Evolutionary conservation across 2,888 invertebrate genomes (phyloP).

Genomic region (Eurois occulta): DNA sequence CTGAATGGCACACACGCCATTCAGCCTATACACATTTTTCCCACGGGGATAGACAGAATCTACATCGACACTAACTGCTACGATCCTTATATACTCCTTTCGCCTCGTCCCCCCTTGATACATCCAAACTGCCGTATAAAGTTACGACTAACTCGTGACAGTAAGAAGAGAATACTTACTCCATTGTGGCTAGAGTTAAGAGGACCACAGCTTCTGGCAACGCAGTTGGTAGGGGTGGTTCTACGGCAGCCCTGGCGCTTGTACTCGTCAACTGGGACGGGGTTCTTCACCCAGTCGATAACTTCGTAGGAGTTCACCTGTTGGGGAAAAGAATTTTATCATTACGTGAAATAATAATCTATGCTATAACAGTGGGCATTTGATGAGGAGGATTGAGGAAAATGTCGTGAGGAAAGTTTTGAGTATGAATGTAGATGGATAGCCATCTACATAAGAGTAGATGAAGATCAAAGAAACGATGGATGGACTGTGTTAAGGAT

Average conservation of each 20-base stretch:
- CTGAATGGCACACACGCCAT: too few species aligned
- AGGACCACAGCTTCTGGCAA: slow-evolving; percentile 69
- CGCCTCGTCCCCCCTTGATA: too few species aligned
- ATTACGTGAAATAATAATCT: background rate
- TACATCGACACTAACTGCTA: too few species aligned
- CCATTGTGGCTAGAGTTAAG: slow-evolving; percentile 67
- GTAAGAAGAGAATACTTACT: slow-evolving; percentile 61
- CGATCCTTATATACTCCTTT: too few species aligned
- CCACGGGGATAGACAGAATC: too few species aligned
- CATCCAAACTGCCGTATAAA: too few species aligned
- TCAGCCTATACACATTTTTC: too few species aligned
- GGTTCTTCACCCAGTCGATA: slow-evolving; percentile 89
- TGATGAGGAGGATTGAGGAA: background rate
- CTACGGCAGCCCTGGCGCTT: slow-evolving; percentile 64
- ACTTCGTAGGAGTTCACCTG: slow-evolving; percentile 85
- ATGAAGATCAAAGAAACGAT: too few species aligned
- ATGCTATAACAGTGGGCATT: background rate
- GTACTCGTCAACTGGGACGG: slow-evolving; percentile 81
- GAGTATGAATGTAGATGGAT: background rate
- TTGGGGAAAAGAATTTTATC: slow-evolving; percentile 14
- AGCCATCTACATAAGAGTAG: too few species aligned
- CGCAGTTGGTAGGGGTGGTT: slow-evolving; percentile 52
- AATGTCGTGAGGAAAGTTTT: background rate
- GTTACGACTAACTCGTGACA: background rate
- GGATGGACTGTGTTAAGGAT: too few species aligned